Percentiles rank a stretch among this genome's conserved stretches.
These are phyloP conservation scores for Epirrhoe tristata DNA, from an alignment of 2,888 invertebrate species.

Conservation along the genomic window DNA sequence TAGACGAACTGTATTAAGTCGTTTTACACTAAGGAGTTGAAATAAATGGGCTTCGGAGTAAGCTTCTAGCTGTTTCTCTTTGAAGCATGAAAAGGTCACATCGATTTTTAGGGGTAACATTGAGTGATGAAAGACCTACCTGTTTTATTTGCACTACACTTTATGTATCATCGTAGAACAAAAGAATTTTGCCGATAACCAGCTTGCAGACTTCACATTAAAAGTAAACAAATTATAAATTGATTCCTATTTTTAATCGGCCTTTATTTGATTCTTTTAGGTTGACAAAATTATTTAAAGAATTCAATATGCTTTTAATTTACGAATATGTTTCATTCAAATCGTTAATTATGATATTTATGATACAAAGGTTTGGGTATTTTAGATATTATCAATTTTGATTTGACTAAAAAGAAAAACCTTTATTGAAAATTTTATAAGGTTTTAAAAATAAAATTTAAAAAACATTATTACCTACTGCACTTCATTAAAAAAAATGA, in stretches of 20 bases:
- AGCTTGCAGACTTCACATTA: too few species aligned
- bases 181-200: background rate
- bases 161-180: background rate
- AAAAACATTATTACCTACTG: background rate
- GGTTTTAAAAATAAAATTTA: background rate
- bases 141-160: slow-evolving; percentile 3
- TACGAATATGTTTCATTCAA: background rate
- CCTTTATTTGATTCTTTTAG: too few species aligned
- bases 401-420: background rate
- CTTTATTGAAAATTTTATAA: background rate
- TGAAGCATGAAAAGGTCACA: slow-evolving; percentile 17
- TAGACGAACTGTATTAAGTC: slow-evolving; percentile 57
- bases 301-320: too few species aligned
- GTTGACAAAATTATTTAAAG: too few species aligned
- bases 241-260: too few species aligned
- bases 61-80: slow-evolving; percentile 44
- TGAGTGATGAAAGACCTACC: slow-evolving; percentile 5
- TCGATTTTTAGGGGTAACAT: slow-evolving; percentile 1
- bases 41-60: slow-evolving; percentile 40
- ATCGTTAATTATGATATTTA: background rate
- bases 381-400: background rate
- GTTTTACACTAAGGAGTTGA: slow-evolving; percentile 50
- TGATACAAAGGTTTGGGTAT: background rate
- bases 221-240: too few species aligned
- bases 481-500: background rate